Percentiles rank a stretch among this genome's conserved stretches.
phyloP scores from a whole-genome alignment of 1,140 invertebrate genomes.

The Drosophila trapezifrons region DNA sequence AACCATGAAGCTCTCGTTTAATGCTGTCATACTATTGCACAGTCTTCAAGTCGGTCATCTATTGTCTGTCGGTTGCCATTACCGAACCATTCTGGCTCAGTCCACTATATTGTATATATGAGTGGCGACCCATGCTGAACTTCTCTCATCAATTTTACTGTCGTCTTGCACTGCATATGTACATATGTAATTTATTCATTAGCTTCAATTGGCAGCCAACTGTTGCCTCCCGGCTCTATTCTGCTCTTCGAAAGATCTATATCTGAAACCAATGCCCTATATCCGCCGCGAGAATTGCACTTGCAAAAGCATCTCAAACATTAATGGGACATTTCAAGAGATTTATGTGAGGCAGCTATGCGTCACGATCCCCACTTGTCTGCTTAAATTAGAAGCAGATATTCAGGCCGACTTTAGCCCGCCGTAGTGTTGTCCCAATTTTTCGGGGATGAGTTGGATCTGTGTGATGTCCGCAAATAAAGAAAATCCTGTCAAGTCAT shows the following conservation, averaged over 20 bases:
- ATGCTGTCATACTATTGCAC: constrained; percentile 38
- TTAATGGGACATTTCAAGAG: constrained; percentile 39
- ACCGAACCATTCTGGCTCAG: constrained; percentile 5
- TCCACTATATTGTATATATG: constrained; percentile 3
- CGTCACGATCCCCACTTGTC: constrained; percentile 20
- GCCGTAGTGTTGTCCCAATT: constrained; percentile 28
- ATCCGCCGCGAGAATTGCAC: constrained; percentile 37
- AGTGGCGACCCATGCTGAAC: constrained; percentile 50
- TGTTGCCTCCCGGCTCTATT: constrained; percentile 16
- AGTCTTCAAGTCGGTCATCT: constrained; percentile 24
- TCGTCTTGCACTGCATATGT: constrained; percentile 29
- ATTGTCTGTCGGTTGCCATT: constrained; percentile 33
- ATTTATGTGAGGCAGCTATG: constrained; percentile 43
- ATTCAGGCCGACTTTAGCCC: constrained; percentile 26
- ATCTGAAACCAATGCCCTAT: constrained; percentile 26
- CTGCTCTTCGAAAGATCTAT: not conserved
- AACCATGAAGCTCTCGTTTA: constrained; percentile 9
- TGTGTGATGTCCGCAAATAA: constrained; percentile 17
- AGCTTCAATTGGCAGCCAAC: constrained; percentile 58
- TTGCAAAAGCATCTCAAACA: constrained; percentile 30
- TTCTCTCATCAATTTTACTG: constrained; percentile 50
- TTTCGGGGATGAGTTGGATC: constrained; percentile 2
- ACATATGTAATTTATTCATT: constrained; percentile 74
- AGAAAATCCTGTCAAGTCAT: constrained; percentile 29
- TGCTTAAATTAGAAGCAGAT: constrained; percentile 54